phyloP scores from a whole-genome alignment of 1,140 invertebrate genomes.

The Phenacoccus solenopsis region DNA sequence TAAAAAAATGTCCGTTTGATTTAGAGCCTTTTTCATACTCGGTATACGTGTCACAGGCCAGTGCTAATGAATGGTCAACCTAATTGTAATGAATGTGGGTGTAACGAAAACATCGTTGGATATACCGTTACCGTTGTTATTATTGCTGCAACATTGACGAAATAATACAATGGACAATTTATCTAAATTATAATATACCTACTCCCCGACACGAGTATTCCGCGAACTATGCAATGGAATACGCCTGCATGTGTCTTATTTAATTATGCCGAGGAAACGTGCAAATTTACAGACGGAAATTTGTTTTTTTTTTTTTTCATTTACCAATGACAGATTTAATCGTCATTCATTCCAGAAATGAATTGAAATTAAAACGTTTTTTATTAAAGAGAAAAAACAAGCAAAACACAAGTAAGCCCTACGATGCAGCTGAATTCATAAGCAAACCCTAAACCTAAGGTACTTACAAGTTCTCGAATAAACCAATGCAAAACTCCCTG shows the following conservation, averaged over 20 bases:
- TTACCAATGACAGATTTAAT: too few species aligned
- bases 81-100: not conserved
- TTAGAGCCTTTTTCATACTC: not conserved
- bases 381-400: too few species aligned
- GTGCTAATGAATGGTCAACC: not conserved
- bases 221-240: too few species aligned
- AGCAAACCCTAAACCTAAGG: too few species aligned
- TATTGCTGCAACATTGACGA: not conserved
- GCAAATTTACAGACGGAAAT: not conserved
- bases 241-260: not conserved
- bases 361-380: too few species aligned
- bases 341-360: too few species aligned
- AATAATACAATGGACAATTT: constrained; percentile 1
- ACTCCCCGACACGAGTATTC: too few species aligned
- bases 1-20: not conserved
- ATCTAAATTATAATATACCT: not conserved
- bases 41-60: not conserved
- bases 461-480: too few species aligned
- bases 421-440: too few species aligned
- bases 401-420: too few species aligned
- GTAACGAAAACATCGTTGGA: not conserved
- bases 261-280: not conserved
- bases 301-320: not conserved
- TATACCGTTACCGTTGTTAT: too few species aligned
- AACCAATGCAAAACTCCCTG: too few species aligned